A percentile compares a stretch with the other conserved stretches of the same genome.
phyloP scores from a whole-genome alignment of 2,797 vertebrate genomes.

The Garrulus glandarius region DNA sequence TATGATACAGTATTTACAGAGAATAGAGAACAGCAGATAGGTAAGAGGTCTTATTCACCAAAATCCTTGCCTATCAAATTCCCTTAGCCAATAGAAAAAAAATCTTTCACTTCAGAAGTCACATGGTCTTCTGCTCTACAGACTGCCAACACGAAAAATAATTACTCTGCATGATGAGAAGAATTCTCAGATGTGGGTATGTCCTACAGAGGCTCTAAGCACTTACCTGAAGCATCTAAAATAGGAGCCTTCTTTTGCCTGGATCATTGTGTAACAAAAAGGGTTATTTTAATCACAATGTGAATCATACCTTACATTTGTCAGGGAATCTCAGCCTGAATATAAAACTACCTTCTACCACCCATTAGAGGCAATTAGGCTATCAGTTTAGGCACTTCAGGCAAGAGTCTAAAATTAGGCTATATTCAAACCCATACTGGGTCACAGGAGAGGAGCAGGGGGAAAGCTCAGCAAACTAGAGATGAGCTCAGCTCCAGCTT shows the following conservation, averaged over 20 bases:
- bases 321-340: not conserved
- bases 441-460: fast-evolving
- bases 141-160: not conserved
- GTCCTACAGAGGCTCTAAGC: not conserved
- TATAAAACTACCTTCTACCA: not conserved
- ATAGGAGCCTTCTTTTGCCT: not conserved
- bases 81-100: not conserved
- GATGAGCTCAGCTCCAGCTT: not conserved
- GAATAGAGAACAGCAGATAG: not conserved
- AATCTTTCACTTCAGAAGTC: not conserved
- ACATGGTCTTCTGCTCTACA: not conserved
- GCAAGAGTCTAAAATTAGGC: not conserved
- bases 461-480: not conserved
- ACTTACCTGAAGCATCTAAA: not conserved
- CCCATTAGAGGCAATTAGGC: not conserved
- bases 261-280: not conserved
- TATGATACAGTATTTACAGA: not conserved
- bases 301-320: not conserved
- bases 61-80: not conserved
- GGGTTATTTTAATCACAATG: not conserved
- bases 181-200: not conserved
- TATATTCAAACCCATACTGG: not conserved
- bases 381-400: not conserved
- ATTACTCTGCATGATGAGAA: not conserved
- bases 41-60: not conserved